These are phyloP conservation scores for Andrena fulva DNA, from an alignment of 2,888 invertebrate species.

Conservation along the genomic window DNA sequence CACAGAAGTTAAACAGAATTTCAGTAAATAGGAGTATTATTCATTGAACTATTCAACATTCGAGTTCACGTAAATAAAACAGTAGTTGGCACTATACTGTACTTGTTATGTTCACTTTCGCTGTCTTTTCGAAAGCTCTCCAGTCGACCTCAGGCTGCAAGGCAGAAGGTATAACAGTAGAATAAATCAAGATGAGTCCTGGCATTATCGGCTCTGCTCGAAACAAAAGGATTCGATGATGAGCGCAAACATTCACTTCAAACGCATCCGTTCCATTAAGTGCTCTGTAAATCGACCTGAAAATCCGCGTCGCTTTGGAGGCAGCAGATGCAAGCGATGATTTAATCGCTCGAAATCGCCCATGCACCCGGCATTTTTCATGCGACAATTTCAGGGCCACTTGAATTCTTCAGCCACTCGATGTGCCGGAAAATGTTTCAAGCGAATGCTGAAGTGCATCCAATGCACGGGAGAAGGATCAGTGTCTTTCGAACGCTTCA, in stretches of 20 bases:
- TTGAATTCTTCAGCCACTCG: conserved; percentile 25
- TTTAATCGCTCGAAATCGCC: conserved; percentile 58
- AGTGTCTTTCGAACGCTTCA: not conserved
- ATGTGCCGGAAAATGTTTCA: not conserved
- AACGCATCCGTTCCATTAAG: conserved; percentile 58
- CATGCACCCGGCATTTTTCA: conserved; percentile 49
- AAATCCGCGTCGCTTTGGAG: conserved; percentile 59
- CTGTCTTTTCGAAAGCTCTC: conserved; percentile 5
- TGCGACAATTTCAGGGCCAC: conserved; percentile 51
- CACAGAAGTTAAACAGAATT: not conserved
- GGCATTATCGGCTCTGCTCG: conserved; percentile 29
- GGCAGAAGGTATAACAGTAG: conserved; percentile 22
- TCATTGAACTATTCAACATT: not conserved
- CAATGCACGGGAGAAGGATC: not conserved
- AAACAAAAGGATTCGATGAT: conserved; percentile 52
- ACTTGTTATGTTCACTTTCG: conserved; percentile 4
- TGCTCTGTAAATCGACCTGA: conserved; percentile 66
- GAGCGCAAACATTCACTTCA: conserved; percentile 53
- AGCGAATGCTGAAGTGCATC: not conserved
- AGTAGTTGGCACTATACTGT: not conserved
- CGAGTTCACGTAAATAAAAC: not conserved
- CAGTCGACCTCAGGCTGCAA: too few species aligned
- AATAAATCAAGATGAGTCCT: conserved; percentile 39
- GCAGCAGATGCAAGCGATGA: conserved; percentile 45
- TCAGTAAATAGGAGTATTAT: not conserved